Percentiles rank a stretch among this genome's conserved stretches.
Evolutionary conservation across 2,888 invertebrate genomes (phyloP).

Genomic region (Psylliodes chrysocephalus): DNA sequence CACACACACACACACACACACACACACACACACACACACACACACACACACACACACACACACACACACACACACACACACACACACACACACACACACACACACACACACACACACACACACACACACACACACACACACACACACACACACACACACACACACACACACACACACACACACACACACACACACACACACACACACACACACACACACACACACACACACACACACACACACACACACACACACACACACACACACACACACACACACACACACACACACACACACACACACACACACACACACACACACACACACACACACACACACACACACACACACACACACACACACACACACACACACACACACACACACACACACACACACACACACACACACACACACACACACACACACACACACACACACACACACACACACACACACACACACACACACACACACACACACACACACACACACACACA

Average conservation of each 20-base stretch:
- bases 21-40: background rate
- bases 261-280: background rate
- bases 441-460: background rate
- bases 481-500: background rate
- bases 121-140: background rate
- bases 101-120: background rate
- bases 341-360: background rate
- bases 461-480: background rate
- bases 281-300: background rate
- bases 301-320: background rate
- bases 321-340: background rate
- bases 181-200: background rate
- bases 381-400: background rate
- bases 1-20: background rate
- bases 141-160: background rate
- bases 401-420: background rate
- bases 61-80: background rate
- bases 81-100: background rate
- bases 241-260: background rate
- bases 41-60: background rate
- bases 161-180: background rate
- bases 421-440: background rate
- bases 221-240: background rate
- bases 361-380: background rate
- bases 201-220: background rate